A percentile compares a stretch with the other conserved stretches of the same genome.
These are phyloP conservation scores for Synchiropus splendidus DNA, from an alignment of 2,113 vertebrate species.

Conservation along the genomic window DNA sequence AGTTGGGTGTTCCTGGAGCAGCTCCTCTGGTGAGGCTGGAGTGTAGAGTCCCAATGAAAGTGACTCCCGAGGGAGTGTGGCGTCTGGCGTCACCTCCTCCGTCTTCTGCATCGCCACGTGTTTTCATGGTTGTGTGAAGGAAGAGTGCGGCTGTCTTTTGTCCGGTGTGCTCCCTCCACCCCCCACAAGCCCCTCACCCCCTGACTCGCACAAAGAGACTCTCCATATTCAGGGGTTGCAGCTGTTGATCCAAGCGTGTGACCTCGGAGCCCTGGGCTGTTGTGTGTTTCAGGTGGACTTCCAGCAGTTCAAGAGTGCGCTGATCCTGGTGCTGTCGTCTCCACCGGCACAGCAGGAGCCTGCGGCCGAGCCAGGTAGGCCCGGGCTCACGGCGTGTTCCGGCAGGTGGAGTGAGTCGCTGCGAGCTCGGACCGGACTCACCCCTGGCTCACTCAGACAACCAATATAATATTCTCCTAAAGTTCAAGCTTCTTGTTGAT, in stretches of 20 bases:
- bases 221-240: constrained; percentile 58
- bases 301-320: constrained; percentile 87
- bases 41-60: too few species aligned
- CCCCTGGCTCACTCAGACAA: background rate
- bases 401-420: background rate
- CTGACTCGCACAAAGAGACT: constrained; percentile 51
- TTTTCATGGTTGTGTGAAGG: background rate
- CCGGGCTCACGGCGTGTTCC: background rate
- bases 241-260: constrained; percentile 59
- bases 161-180: too few species aligned
- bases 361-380: constrained; percentile 74
- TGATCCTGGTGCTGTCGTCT: constrained; percentile 84
- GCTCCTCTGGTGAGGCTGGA: too few species aligned
- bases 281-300: constrained; percentile 77
- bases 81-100: constrained; percentile 46
- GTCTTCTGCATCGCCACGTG: constrained; percentile 9
- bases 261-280: constrained; percentile 8
- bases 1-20: too few species aligned
- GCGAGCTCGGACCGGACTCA: too few species aligned
- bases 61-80: too few species aligned
- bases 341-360: constrained; percentile 57
- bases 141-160: too few species aligned
- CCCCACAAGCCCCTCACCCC: constrained; percentile 8
- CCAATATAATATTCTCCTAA: background rate
- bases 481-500: background rate